Percentiles rank a stretch among this genome's conserved stretches.
Evolutionary conservation across 1,140 invertebrate genomes (phyloP).

Genomic region (Lepidurus couesii): DNA sequence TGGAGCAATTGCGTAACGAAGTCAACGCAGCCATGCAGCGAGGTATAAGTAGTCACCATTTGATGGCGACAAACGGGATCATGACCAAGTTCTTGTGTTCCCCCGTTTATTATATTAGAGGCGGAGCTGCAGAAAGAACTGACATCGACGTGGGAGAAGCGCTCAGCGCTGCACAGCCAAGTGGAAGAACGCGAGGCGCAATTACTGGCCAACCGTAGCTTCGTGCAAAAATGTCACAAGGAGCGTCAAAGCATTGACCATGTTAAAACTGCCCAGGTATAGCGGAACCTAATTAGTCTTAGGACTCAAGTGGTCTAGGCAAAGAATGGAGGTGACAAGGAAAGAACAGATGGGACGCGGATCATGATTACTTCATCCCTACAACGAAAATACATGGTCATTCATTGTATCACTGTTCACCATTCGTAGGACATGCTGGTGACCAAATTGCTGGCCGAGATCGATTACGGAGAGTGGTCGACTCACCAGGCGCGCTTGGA

Average conservation of each 20-base stretch:
- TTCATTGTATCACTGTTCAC: background rate
- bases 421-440: constrained; percentile 5
- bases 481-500: constrained; percentile 6
- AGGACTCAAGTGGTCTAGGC: background rate
- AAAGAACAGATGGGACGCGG: background rate
- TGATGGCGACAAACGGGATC: too few species aligned
- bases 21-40: background rate
- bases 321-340: background rate
- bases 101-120: background rate
- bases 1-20: background rate
- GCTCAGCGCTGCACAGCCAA: background rate
- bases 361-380: background rate
- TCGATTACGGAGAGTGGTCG: constrained; percentile 8
- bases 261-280: background rate
- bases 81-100: background rate
- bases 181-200: background rate
- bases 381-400: background rate
- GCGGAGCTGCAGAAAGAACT: background rate
- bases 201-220: constrained; percentile 2
- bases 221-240: constrained; percentile 6
- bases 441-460: constrained; percentile 10
- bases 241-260: background rate
- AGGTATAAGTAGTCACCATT: background rate
- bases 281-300: background rate
- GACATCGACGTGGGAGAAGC: background rate